Base-by-base conservation (phyloP, 2,797 vertebrate genomes). In the Thripadectes ignobilis region DNA sequence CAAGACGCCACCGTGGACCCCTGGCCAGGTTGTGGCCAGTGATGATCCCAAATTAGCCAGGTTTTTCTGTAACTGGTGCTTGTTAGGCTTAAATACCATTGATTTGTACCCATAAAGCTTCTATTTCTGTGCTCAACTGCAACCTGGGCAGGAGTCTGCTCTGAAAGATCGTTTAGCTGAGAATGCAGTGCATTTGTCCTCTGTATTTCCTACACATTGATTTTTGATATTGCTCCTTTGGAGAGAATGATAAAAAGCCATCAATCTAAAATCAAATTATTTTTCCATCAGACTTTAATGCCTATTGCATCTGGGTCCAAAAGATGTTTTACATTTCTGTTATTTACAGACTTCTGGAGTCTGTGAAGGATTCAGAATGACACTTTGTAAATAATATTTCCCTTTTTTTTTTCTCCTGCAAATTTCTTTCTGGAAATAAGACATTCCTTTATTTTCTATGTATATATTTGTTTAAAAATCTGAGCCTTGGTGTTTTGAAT, bases 181-280 rank as follows among this genome's bases (percentile, higher is more conserved):
- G 52, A 67, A 46, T 57, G 43, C 27, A 54, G 38, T 67, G 19
- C 38, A 30, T 90, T 67, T 71, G 30, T 27, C 61, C 57, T 71
- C 84, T 74, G 15, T 79, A 54, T 57, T 89, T 90, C 84, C 93
- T 87, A 61, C 12, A 45, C 34, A 48, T 41, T 51, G 74, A 74
- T 85, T 92, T 90, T 91, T 90, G 20, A 45, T 74, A 79, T 61
- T 72, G 13, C 12, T 83, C 32, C 80, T 92, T 93, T 66, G 26
- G 38, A 94, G 72, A 93, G 87, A 92, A 92, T 87, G 12, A 65
- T 83, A 82, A 94, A 92, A 87, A 82, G 11, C 26, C 77, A 82
- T 92, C 66, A 63, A 67, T 92, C 49, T 72, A 58, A 83, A 90
- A 74, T 41, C 9, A 83, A 92, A 68, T 77, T 85, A 66, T 83